phyloP scores from a whole-genome alignment of 2,113 vertebrate species.

The Anoura caudifer region DNA sequence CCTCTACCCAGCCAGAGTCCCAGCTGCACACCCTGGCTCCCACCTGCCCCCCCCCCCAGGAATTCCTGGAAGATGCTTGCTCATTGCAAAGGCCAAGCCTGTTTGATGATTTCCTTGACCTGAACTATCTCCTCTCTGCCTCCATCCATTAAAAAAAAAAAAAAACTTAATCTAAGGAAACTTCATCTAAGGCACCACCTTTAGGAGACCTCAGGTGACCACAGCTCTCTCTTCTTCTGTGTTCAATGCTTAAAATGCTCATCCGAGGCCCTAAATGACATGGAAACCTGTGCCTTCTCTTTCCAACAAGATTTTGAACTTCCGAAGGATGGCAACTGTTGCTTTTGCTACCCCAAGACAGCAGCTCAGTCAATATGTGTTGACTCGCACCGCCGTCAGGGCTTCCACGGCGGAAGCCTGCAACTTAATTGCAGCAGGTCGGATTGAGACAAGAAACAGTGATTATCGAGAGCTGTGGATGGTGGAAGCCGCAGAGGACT shows the following conservation, averaged over 20 bases:
- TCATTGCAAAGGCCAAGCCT: not conserved
- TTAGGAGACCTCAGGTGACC: not conserved
- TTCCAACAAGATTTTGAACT: not conserved
- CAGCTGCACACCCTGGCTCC: too few species aligned
- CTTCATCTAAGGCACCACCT: not conserved
- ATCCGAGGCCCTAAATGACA: not conserved
- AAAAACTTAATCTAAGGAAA: not conserved
- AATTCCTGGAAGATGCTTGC: not conserved
- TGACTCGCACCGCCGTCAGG: not conserved
- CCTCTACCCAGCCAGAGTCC: fast-evolving
- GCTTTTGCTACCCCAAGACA: not conserved
- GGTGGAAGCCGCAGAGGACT: not conserved
- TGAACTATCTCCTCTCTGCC: not conserved
- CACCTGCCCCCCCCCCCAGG: not conserved
- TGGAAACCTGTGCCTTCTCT: not conserved
- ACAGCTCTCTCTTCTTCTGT: not conserved
- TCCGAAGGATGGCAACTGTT: not conserved
- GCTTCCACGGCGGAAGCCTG: not conserved
- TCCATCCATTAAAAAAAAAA: not conserved
- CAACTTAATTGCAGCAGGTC: not conserved
- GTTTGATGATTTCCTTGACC: fast-evolving
- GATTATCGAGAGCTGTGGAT: not conserved
- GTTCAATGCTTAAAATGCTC: not conserved
- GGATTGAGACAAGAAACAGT: not conserved
- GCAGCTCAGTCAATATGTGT: not conserved